Conservation (phyloP, 2,113 vertebrate species). For the Solea senegalensis region DNA sequence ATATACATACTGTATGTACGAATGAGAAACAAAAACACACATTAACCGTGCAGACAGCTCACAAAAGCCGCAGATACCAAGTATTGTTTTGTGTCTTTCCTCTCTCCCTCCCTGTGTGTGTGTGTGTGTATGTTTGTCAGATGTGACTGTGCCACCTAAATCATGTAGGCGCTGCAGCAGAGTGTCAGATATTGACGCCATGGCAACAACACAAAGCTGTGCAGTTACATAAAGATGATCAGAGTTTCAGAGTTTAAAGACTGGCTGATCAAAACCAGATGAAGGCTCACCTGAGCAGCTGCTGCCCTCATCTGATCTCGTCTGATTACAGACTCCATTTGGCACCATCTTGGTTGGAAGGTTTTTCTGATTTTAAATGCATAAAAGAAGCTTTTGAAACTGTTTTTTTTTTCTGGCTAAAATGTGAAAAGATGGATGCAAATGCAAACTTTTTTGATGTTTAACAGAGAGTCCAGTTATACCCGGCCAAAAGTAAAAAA, state of each 20-base stretch:
- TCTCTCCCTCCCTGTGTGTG: conserved; percentile 19
- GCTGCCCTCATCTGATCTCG: conserved; percentile 1
- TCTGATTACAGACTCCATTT: neutral
- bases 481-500: too few relatives aligned
- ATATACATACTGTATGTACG: neutral
- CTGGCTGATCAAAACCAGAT: conserved; percentile 24
- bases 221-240: conserved; percentile 61
- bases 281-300: conserved; percentile 24
- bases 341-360: neutral
- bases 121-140: conserved; percentile 45
- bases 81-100: conserved; percentile 14
- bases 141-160: conserved; percentile 69
- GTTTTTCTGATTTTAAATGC: neutral
- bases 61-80: conserved; percentile 11
- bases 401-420: neutral
- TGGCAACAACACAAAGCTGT: conserved; percentile 71
- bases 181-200: conserved; percentile 66
- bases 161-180: conserved; percentile 69
- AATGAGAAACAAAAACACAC: too few relatives aligned
- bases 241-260: conserved; percentile 49
- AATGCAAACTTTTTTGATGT: too few relatives aligned
- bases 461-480: too few relatives aligned
- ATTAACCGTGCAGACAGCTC: neutral
- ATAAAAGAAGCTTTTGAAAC: neutral
- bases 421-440: neutral